These are phyloP conservation scores for Tiphia femorata DNA, from an alignment of 2,888 invertebrate genomes.

Conservation along the genomic window DNA sequence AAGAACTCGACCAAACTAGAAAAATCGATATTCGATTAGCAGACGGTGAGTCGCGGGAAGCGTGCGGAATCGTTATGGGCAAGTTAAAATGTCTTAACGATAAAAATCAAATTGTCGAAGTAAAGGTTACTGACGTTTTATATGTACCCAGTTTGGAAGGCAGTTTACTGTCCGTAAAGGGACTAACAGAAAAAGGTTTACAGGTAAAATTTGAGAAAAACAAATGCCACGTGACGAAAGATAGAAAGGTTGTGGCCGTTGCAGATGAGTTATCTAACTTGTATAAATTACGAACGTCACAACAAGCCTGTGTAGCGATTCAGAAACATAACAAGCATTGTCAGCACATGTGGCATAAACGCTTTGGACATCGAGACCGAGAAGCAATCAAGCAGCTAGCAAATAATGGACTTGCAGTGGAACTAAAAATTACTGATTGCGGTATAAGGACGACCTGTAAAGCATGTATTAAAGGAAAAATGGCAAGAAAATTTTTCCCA, in stretches of 20 bases:
- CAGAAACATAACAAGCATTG: conserved; percentile 21
- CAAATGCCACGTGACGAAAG: conserved; percentile 20
- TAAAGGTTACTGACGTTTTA: conserved; percentile 28
- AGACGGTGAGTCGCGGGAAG: conserved; percentile 22
- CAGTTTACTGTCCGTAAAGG: conserved; percentile 35
- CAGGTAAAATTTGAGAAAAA: conserved; percentile 18
- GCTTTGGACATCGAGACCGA: neutral
- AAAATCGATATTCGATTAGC: conserved; percentile 17
- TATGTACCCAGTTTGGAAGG: conserved; percentile 31
- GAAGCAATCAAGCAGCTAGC: neutral
- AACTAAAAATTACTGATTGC: conserved; percentile 35
- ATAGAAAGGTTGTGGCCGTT: neutral
- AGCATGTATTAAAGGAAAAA: conserved; percentile 44
- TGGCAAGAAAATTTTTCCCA: conserved; percentile 27
- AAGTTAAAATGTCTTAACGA: neutral
- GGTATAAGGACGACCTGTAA: conserved; percentile 32
- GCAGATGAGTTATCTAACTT: conserved; percentile 10
- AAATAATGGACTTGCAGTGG: conserved; percentile 4
- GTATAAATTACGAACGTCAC: conserved; percentile 16
- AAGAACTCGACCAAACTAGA: neutral
- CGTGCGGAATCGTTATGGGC: conserved; percentile 29
- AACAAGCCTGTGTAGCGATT: conserved; percentile 15
- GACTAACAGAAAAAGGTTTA: conserved; percentile 20
- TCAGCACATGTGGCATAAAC: conserved; percentile 5
- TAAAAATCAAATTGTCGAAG: conserved; percentile 1